Conservation (phyloP, 2,888 invertebrate species). For the Tipula helvola region DNA sequence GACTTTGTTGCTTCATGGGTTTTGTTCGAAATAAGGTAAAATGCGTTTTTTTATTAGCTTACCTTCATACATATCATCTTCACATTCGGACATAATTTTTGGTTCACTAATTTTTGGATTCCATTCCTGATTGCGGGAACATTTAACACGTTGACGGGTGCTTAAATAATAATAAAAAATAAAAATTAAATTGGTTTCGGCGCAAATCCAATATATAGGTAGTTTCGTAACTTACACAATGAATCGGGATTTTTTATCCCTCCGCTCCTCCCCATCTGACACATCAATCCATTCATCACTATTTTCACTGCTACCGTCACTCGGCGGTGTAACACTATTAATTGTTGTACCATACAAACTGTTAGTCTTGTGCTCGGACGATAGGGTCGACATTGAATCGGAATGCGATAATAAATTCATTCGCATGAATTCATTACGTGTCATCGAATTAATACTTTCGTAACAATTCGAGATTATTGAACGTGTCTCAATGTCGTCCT, state of each 20-base stretch:
- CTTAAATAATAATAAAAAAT: constrained; percentile 21
- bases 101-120: constrained; percentile 33
- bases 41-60: background rate
- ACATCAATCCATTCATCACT: constrained; percentile 36
- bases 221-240: constrained; percentile 29
- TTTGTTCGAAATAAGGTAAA: background rate
- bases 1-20: background rate
- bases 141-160: constrained; percentile 31
- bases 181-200: background rate
- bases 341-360: constrained; percentile 31
- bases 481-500: constrained; percentile 33
- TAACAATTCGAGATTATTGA: constrained; percentile 33
- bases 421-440: constrained; percentile 16
- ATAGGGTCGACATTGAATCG: constrained; percentile 32
- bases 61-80: constrained; percentile 12
- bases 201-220: background rate
- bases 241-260: constrained; percentile 23
- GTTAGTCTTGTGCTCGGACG: constrained; percentile 34
- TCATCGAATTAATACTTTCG: constrained; percentile 28
- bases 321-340: constrained; percentile 10
- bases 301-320: constrained; percentile 24
- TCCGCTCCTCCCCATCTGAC: constrained; percentile 23
- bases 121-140: constrained; percentile 34
- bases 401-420: constrained; percentile 23
- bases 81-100: constrained; percentile 23